phyloP scores from a whole-genome alignment of 2,797 vertebrate genomes.

The Parotocinclus haroldoi region DNA sequence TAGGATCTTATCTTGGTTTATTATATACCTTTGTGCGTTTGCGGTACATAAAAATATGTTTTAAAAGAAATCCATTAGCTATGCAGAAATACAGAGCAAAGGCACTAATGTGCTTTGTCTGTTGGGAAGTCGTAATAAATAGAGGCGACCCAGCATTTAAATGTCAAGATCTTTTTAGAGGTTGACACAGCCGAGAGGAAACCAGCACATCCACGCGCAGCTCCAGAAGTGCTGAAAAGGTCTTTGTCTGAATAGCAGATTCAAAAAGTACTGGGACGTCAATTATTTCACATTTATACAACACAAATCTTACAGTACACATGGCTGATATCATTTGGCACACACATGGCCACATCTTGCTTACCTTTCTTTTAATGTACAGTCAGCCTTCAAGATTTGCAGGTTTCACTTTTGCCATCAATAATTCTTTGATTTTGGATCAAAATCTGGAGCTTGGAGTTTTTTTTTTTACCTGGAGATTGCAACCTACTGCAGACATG shows the following conservation, averaged over 20 bases:
- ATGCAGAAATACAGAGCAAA: constrained; percentile 39
- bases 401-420: not conserved
- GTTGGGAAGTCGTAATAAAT: constrained; percentile 44
- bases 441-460: not conserved
- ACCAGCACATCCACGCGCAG: constrained; percentile 1
- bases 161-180: not conserved
- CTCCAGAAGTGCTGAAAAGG: constrained; percentile 10
- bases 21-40: constrained; percentile 42
- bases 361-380: not conserved
- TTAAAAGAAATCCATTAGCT: not conserved
- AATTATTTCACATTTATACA: not conserved
- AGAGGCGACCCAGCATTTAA: constrained; percentile 16
- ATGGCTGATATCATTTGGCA: constrained; percentile 37
- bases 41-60: constrained; percentile 17
- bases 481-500: too few relatives aligned
- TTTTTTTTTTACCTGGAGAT: not conserved
- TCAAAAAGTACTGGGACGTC: not conserved
- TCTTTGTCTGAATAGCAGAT: not conserved
- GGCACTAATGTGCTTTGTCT: constrained; percentile 39
- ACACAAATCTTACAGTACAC: not conserved
- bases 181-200: constrained; percentile 10
- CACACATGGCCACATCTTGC: constrained; percentile 22
- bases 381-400: not conserved
- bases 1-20: constrained; percentile 10
- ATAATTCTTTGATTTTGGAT: not conserved